Percentiles rank a stretch among this genome's conserved stretches.
Evolutionary conservation across 2,888 invertebrate genomes (phyloP).

Genomic region (Limulus polyphemus): DNA sequence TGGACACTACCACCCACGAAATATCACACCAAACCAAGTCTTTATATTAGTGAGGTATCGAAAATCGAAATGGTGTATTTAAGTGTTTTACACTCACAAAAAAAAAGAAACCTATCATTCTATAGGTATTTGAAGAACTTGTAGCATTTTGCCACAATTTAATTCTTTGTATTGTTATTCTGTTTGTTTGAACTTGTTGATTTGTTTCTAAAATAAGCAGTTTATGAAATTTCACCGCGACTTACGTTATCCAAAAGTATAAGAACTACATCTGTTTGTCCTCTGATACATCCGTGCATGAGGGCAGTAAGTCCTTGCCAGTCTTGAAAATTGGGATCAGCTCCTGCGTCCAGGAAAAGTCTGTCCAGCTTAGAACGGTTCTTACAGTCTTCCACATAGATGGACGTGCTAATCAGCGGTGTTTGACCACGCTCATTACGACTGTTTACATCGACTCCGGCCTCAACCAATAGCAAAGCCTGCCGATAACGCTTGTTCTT

Average conservation of each 20-base stretch:
- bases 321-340: slow-evolving; percentile 17
- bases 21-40: too few relatives aligned
- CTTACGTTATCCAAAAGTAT: slow-evolving; percentile 24
- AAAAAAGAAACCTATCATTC: too few relatives aligned
- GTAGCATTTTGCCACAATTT: too few relatives aligned
- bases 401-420: slow-evolving; percentile 21
- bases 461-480: slow-evolving; percentile 24
- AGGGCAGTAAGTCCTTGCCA: slow-evolving; percentile 19
- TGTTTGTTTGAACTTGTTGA: too few relatives aligned
- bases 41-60: too few relatives aligned
- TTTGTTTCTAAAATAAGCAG: too few relatives aligned
- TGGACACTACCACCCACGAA: too few relatives aligned
- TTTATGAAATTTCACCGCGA: not conserved
- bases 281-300: slow-evolving; percentile 22
- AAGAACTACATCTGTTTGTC: slow-evolving; percentile 16
- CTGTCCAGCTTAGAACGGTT: slow-evolving; percentile 13
- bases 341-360: slow-evolving; percentile 17
- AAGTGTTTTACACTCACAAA: too few relatives aligned
- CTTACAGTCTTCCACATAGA: slow-evolving; percentile 12
- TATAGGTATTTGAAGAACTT: too few relatives aligned
- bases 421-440: slow-evolving; percentile 25
- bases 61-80: too few relatives aligned
- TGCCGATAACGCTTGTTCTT: slow-evolving; percentile 13
- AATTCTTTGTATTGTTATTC: too few relatives aligned
- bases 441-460: slow-evolving; percentile 27